Percentiles rank a stretch among this genome's conserved stretches.
phyloP scores from a whole-genome alignment of 2,797 vertebrate genomes.

The Gobionotothen gibberifrons region DNA sequence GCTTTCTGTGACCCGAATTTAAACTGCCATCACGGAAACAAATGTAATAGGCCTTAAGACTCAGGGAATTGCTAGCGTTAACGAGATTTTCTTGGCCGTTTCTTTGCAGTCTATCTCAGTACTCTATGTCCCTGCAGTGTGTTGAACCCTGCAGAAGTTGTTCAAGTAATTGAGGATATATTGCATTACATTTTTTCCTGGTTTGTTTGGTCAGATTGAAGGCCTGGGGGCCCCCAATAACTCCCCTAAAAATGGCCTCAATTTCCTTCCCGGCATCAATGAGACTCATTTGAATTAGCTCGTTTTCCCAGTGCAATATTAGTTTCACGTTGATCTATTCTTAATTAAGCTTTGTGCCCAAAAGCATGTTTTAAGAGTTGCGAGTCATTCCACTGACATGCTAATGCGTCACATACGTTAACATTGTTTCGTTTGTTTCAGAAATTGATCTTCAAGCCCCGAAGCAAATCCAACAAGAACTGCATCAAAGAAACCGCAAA shows the following conservation, averaged over 20 bases:
- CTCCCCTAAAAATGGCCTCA: constrained; percentile 54
- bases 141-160: constrained; percentile 33
- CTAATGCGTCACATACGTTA: constrained; percentile 26
- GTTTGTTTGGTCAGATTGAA: constrained; percentile 56
- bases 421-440: constrained; percentile 66
- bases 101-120: constrained; percentile 32
- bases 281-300: constrained; percentile 59
- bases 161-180: constrained; percentile 49
- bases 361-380: constrained; percentile 35
- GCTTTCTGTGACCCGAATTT: constrained; percentile 54
- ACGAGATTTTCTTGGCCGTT: constrained; percentile 34
- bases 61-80: constrained; percentile 30
- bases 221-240: constrained; percentile 49
- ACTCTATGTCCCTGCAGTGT: constrained; percentile 15
- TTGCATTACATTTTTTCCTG: constrained; percentile 28
- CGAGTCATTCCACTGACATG: constrained; percentile 40
- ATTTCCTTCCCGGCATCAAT: constrained; percentile 60
- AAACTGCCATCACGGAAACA: constrained; percentile 50
- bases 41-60: constrained; percentile 45
- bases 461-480: constrained; percentile 85
- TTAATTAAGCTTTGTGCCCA: constrained; percentile 64
- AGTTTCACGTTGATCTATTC: constrained; percentile 51
- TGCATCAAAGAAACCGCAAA: constrained; percentile 80
- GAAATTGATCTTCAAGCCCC: constrained; percentile 87
- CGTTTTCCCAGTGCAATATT: constrained; percentile 56